Evolutionary conservation across 2,113 vertebrate species (phyloP), one percentile per base, ranked within the genome.

Genomic region (Acrocephalus arundinaceus): DNA sequence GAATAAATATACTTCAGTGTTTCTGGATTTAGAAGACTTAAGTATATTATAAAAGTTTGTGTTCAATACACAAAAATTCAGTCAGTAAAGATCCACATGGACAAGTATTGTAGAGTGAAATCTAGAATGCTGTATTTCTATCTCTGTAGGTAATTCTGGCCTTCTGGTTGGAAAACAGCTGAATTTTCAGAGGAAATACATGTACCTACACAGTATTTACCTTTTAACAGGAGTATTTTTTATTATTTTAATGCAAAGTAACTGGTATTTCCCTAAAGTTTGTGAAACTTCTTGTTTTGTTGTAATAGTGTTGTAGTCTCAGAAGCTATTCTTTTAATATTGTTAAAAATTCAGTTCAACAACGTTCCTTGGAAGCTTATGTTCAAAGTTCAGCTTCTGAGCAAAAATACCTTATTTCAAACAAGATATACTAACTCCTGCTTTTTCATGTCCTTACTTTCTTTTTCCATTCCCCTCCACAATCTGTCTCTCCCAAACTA

Each of bases 181-280:
- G 39, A 43, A 55, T 33, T 74, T 94, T 49, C 22, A 62, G 46
- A 61, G 35, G 3, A 62, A 10, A 19, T 57, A 5, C 46, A 17
- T 6, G 17, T 21, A 31, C 6, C 1, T 0, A 0, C 54, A 23
- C 8, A 59, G 13, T 46, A 20, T 62, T 92, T 39, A 41, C 51
- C 15, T 57, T 82, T 63, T 28, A 63, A 37, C 59, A 28, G 16
- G 13, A 73, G 18, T 55, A 30, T 51, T 87, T 66, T 83, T 13
- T 85, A 16, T 65, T 1, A 39, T 72, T 94, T 62, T 58, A 67
- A 30, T 30, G 21, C 16, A 48, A 24, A 79, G 18, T 61, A 6
- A 30, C 75, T 74, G 13, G 5, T 73, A 17, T 59, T 89, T 67
- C 6, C 55, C 39, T 70, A 59, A 83, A 90, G 20, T 23, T 31